Evolutionary conservation across 2,888 invertebrate genomes (phyloP), one percentile per base, ranked within the genome.

Genomic region (Autographa gamma): DNA sequence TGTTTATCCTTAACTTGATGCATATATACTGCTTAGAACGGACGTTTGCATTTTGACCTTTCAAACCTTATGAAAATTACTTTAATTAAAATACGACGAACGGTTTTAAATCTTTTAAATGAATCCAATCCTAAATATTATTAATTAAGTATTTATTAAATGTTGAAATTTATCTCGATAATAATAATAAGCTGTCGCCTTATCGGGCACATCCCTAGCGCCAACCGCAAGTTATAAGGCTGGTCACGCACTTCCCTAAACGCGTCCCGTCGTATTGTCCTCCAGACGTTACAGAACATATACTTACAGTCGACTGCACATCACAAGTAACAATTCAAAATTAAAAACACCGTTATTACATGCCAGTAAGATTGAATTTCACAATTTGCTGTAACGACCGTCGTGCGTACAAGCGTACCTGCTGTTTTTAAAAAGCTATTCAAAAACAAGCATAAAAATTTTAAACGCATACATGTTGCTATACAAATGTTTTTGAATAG

Each of bases 211-310:
- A 77, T 74, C 79, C 54, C 79, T 84, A 76, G n/a, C 32, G 63
- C 34, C 67, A 61, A 79, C 81, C 76, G 77, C 79, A 79, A 81
- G 70, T 93, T 92, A 88, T 84, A 82, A 95, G 86, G 89, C 94
- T 80, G 87, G 92, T 92, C 95, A 95, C 95, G 95, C 93, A 93
- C 94, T 93, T 93, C 92, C 93, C 94, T 92, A 94, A 93, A 93
- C 90, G 88, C 90, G 90, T 88, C 90, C 89, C 90, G 86, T 85
- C 86, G 86, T 86, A 90, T 92, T 92, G 92, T 93, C 89, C 88
- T 86, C 81, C 85, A 87, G 86, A 88, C 89, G 80, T 77, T 86
- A 86, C 84, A 81, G 86, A 83, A 83, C 68, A 68, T 69, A 64
- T 60, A 38, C 38, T 11, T 38, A 48, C 48, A 48, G 6, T 48